Conservation (phyloP, 2,797 vertebrate species). For the Scyliorhinus canicula region DNA sequence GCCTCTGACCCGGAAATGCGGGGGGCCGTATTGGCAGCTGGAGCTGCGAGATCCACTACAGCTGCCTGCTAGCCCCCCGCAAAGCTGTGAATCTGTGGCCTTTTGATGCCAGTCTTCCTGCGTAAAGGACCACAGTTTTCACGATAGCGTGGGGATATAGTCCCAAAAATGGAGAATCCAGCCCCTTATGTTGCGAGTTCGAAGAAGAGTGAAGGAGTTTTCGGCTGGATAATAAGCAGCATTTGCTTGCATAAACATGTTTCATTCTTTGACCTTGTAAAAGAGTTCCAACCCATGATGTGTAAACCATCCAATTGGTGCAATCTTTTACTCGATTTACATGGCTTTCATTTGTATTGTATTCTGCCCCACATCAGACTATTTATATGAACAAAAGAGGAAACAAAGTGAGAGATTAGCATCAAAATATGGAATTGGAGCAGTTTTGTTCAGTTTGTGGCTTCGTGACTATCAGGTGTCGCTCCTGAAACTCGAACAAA, state of each 20-base stretch:
- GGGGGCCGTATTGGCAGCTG: too few relatives aligned
- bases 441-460: constrained; percentile 16
- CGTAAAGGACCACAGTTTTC: too few relatives aligned
- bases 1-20: too few relatives aligned
- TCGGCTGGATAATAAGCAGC: not conserved
- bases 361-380: not conserved
- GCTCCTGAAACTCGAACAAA: not conserved
- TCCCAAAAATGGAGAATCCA: too few relatives aligned
- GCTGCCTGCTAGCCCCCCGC: too few relatives aligned
- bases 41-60: too few relatives aligned
- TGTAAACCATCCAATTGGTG: too few relatives aligned
- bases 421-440: not conserved
- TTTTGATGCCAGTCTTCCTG: too few relatives aligned
- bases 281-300: not conserved
- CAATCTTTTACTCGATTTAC: not conserved
- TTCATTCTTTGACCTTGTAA: not conserved
- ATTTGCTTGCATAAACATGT: not conserved
- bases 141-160: too few relatives aligned
- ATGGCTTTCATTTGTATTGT: not conserved
- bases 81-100: too few relatives aligned
- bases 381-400: not conserved
- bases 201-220: not conserved
- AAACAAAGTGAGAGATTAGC: not conserved
- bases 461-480: not conserved
- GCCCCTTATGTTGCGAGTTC: too few relatives aligned